Percentiles rank a stretch among this genome's conserved stretches.
phyloP scores from a whole-genome alignment of 1,140 invertebrate species.

The Platyura marginata region DNA sequence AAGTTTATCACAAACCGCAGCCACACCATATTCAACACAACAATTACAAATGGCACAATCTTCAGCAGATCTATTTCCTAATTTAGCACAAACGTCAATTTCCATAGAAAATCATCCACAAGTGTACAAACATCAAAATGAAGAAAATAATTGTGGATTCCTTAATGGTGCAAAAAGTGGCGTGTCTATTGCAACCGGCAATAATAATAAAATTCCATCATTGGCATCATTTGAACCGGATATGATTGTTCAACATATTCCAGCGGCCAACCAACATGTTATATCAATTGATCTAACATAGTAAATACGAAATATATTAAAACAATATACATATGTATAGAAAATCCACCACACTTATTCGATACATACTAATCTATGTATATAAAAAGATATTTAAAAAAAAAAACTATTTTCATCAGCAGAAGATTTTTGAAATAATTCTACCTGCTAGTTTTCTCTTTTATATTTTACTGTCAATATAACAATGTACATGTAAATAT shows the following conservation, averaged over 20 bases:
- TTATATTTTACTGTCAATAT: too few relatives aligned
- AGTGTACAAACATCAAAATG: not conserved
- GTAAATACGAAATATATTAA: not conserved
- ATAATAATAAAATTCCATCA: not conserved
- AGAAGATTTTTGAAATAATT: too few relatives aligned
- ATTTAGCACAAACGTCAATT: not conserved
- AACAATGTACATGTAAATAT: too few relatives aligned
- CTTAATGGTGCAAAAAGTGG: not conserved
- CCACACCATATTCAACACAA: not conserved
- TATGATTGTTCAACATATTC: not conserved
- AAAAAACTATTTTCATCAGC: too few relatives aligned
- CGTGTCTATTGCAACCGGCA: not conserved
- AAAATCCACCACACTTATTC: too few relatives aligned
- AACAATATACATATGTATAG: too few relatives aligned
- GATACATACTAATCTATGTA: too few relatives aligned
- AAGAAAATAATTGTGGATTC: not conserved
- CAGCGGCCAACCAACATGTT: not conserved
- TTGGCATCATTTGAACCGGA: too few relatives aligned
- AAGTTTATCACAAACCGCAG: not conserved
- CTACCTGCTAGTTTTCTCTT: too few relatives aligned
- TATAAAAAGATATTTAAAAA: too few relatives aligned
- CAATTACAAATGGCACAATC: not conserved
- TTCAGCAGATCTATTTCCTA: not conserved
- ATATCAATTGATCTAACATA: not conserved
- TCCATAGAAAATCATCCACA: not conserved